phyloP scores from a whole-genome alignment of 2,888 invertebrate species.

The Andrena praecox region DNA sequence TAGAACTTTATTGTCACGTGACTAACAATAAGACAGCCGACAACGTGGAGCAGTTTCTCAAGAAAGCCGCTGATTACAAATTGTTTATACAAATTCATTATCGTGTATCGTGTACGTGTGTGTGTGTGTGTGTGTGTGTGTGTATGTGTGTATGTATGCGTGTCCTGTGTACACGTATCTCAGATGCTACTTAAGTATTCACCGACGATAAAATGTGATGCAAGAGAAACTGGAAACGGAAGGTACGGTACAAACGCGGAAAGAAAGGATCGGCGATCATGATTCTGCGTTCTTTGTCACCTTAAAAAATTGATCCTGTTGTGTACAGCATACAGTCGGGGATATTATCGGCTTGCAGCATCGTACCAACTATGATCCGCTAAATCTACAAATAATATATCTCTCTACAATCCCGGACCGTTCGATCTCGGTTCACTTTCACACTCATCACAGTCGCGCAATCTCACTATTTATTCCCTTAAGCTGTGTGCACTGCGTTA shows the following conservation, averaged over 20 bases:
- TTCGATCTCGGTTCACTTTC: conserved; percentile 45
- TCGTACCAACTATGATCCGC: conserved; percentile 53
- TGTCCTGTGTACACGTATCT: conserved; percentile 13
- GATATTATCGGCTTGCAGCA: conserved; percentile 54
- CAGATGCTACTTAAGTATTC: conserved; percentile 46
- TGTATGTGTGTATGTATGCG: conserved; percentile 2
- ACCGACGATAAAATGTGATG: conserved; percentile 42
- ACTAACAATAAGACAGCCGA: conserved; percentile 74
- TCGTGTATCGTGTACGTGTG: conserved; percentile 23
- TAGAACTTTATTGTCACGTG: conserved; percentile 79
- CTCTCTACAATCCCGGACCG: conserved; percentile 49
- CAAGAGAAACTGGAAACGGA: conserved; percentile 35
- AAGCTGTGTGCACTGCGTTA: conserved; percentile 54
- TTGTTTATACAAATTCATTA: conserved; percentile 75
- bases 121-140: not conserved
- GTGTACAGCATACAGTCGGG: conserved; percentile 41
- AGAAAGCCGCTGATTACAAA: conserved; percentile 74
- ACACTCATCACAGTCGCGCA: conserved; percentile 64
- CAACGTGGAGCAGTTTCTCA: conserved; percentile 63
- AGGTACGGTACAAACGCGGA: conserved; percentile 53
- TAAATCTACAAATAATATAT: conserved; percentile 55
- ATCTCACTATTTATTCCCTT: conserved; percentile 61
- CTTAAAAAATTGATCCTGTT: conserved; percentile 51
- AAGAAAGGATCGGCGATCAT: conserved; percentile 13
- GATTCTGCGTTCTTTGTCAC: conserved; percentile 26